A percentile compares a stretch with the other conserved stretches of the same genome.
Conservation (phyloP, 2,888 invertebrate species). For the Halictus quadricinctus region DNA sequence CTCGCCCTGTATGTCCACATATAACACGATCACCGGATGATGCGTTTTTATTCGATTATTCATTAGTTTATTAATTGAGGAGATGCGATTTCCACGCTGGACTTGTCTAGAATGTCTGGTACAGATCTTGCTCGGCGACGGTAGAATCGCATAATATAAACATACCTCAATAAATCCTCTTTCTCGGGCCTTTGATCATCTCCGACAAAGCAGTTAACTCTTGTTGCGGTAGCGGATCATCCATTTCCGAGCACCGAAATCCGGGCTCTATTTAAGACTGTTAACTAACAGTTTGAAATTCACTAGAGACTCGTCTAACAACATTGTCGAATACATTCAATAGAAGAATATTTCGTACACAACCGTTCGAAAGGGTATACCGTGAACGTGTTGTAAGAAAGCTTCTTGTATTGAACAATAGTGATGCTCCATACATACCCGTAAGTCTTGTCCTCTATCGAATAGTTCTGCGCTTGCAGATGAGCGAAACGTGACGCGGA, state of each 20-base stretch:
- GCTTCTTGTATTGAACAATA: conserved; percentile 55
- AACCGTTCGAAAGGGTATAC: not conserved
- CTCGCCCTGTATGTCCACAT: not conserved
- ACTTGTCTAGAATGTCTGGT: conserved; percentile 56
- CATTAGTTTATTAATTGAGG: conserved; percentile 14
- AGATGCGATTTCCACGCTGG: conserved; percentile 28
- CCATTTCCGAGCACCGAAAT: conserved; percentile 68
- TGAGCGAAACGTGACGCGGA: conserved; percentile 89
- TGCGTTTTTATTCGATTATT: not conserved
- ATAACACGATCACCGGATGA: not conserved
- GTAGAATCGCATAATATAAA: conserved; percentile 68
- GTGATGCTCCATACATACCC: conserved; percentile 82
- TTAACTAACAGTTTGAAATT: conserved; percentile 70
- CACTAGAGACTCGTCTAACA: conserved; percentile 64
- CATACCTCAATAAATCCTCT: conserved; percentile 68
- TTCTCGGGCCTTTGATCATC: conserved; percentile 63
- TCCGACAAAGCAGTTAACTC: conserved; percentile 66
- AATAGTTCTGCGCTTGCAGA: conserved; percentile 91
- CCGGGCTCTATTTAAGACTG: conserved; percentile 67
- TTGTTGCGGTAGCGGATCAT: conserved; percentile 67
- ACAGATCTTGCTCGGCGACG: conserved; percentile 39
- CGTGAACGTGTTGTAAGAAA: conserved; percentile 50
- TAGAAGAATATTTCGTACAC: conserved; percentile 61
- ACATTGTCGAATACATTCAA: conserved; percentile 46
- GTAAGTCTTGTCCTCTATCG: conserved; percentile 90